These are phyloP conservation scores for Bubalus kerabau DNA, from an alignment of 2,113 vertebrate genomes.

Conservation along the genomic window DNA sequence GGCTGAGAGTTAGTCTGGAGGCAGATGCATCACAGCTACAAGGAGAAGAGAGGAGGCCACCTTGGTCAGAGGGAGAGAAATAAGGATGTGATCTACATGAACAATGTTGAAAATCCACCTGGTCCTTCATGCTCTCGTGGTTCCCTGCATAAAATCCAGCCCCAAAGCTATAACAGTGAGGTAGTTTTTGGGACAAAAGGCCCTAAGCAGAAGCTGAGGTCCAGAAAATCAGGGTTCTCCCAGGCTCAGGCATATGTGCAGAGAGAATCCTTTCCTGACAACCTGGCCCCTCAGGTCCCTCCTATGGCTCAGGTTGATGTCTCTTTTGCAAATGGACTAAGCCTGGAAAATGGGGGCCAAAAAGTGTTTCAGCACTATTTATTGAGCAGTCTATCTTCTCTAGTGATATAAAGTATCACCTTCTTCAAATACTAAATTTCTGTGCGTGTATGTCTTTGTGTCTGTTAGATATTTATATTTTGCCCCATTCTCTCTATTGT, in stretches of 20 bases:
- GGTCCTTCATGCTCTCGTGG: fast-evolving
- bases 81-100: background rate
- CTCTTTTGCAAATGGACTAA: background rate
- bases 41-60: background rate
- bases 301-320: background rate
- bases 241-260: background rate
- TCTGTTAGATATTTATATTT: background rate
- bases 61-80: background rate
- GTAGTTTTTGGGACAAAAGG: background rate
- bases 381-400: background rate
- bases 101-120: background rate
- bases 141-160: background rate
- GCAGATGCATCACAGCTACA: background rate
- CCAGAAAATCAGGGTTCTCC: background rate
- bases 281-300: background rate
- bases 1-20: background rate
- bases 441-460: background rate
- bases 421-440: background rate
- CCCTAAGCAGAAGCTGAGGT: background rate
- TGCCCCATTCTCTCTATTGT: background rate
- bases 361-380: background rate
- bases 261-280: background rate
- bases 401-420: background rate
- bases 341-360: background rate
- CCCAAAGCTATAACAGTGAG: background rate